Conservation (phyloP, 1,140 invertebrate species). For the Papilio dardanus region DNA sequence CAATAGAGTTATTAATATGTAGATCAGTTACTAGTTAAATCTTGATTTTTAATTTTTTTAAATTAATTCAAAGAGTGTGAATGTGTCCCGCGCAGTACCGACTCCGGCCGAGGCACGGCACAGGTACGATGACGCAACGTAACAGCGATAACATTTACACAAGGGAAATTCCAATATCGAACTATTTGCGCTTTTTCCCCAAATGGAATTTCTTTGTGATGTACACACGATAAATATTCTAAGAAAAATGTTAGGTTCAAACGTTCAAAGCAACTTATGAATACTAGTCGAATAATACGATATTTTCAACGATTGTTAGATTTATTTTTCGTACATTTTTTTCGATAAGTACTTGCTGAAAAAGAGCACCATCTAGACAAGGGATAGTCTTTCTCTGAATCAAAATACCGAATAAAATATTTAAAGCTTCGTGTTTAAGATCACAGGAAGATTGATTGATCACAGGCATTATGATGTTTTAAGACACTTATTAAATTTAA, state of each 20-base stretch:
- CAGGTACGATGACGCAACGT: slow-evolving; percentile 41
- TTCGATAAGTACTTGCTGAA: no score
- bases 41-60: no score
- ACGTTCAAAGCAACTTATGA: slow-evolving; percentile 9
- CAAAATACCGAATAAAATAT: background rate
- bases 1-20: background rate
- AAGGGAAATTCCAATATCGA: slow-evolving; percentile 64
- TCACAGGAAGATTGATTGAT: no score
- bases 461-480: no score
- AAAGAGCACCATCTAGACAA: background rate
- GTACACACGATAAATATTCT: slow-evolving; percentile 50
- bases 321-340: background rate
- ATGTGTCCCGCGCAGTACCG: background rate
- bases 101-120: background rate
- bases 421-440: background rate
- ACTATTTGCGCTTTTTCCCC: slow-evolving; percentile 60
- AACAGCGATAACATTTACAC: slow-evolving; percentile 62
- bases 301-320: background rate
- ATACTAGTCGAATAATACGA: background rate
- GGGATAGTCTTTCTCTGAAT: background rate
- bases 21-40: no score
- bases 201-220: slow-evolving; percentile 61
- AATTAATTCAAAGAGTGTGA: slow-evolving; percentile 26
- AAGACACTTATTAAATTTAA: no score
- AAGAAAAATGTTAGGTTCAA: slow-evolving; percentile 33